phyloP scores from a whole-genome alignment of 2,888 invertebrate species.

The Drosophila anomelani region DNA sequence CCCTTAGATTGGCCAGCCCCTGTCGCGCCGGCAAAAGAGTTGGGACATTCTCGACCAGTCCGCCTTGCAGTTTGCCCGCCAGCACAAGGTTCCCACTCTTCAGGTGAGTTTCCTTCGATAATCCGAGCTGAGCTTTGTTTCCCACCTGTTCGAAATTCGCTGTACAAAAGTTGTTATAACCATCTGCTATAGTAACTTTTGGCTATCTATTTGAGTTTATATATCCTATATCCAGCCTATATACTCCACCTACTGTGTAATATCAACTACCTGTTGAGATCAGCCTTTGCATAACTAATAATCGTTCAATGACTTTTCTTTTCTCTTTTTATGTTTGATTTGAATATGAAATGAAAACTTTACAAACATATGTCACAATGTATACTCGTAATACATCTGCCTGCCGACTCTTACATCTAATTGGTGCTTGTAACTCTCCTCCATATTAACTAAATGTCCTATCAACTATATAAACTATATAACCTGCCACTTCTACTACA shows the following conservation, averaged over 20 bases:
- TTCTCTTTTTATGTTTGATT: conserved; percentile 77
- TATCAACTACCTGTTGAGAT: conserved; percentile 60
- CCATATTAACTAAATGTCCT: conserved; percentile 36
- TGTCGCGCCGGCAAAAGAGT: conserved; percentile 92
- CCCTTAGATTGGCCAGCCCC: conserved; percentile 79
- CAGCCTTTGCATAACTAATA: conserved; percentile 73
- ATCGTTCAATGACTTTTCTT: conserved; percentile 75
- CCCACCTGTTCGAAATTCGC: conserved; percentile 51
- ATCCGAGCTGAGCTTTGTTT: background rate
- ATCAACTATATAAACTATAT: conserved; percentile 33
- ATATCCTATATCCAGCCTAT: conserved; percentile 37
- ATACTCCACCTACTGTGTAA: conserved; percentile 54
- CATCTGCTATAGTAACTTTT: conserved; percentile 76
- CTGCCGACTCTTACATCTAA: conserved; percentile 80
- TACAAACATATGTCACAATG: conserved; percentile 68
- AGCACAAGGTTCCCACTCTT: conserved; percentile 87
- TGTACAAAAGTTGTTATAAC: conserved; percentile 76
- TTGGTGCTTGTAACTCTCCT: conserved; percentile 82
- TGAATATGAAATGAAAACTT: conserved; percentile 52
- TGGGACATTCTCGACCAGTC: conserved; percentile 97
- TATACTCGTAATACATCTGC: conserved; percentile 71
- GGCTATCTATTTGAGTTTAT: conserved; percentile 59
- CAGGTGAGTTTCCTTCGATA: conserved; percentile 85
- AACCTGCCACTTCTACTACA: conserved; percentile 15
- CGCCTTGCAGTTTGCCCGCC: conserved; percentile 90